Conservation (phyloP, 2,113 vertebrate species). For the Coregonus clupeaformis region DNA sequence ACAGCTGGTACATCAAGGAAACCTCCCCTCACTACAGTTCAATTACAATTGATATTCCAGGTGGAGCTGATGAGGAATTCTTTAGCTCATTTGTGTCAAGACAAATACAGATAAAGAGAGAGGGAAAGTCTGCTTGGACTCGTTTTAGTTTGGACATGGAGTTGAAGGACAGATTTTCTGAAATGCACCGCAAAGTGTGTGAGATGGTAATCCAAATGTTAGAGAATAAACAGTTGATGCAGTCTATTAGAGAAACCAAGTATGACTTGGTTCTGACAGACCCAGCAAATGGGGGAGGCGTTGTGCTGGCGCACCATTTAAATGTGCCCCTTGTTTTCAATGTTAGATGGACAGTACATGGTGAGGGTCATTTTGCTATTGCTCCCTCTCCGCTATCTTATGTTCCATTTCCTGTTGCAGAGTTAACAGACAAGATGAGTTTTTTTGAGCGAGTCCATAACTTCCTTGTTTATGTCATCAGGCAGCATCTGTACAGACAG, state of each 20-base stretch:
- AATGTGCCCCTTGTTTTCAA: conserved; percentile 64
- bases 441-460: conserved; percentile 71
- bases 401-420: no score
- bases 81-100: conserved; percentile 57
- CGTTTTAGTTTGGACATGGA: conserved; percentile 54
- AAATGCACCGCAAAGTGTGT: no score
- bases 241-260: conserved; percentile 34
- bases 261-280: conserved; percentile 70
- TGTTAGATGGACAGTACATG: conserved; percentile 57
- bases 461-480: no score
- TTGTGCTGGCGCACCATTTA: conserved; percentile 66
- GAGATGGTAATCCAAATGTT: no score
- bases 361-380: conserved; percentile 56
- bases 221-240: conserved; percentile 56
- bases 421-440: conserved; percentile 62
- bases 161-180: no score
- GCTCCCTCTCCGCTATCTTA: conserved; percentile 70
- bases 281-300: conserved; percentile 33
- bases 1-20: conserved; percentile 71
- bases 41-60: conserved; percentile 50
- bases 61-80: conserved; percentile 51
- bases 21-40: conserved; percentile 50
- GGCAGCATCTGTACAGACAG: no score
- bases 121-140: conserved; percentile 24
- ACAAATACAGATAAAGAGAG: conserved; percentile 52